Percentiles rank a stretch among this genome's conserved stretches.
Evolutionary conservation across 2,888 invertebrate species (phyloP).

Genomic region (Seira musarum): DNA sequence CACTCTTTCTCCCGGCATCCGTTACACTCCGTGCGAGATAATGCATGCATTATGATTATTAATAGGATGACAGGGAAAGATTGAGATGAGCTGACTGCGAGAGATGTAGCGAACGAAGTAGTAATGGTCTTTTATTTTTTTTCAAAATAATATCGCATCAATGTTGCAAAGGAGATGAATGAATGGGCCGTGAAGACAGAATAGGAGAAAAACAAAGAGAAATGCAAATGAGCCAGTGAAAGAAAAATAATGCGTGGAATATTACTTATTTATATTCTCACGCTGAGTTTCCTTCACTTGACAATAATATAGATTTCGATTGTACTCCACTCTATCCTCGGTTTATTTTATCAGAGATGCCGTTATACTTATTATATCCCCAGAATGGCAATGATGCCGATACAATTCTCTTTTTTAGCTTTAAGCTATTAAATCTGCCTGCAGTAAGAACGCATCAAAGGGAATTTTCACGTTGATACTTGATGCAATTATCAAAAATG

Average conservation of each 20-base stretch:
- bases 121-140: not conserved
- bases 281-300: not conserved
- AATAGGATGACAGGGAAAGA: constrained; percentile 9
- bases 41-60: constrained; percentile 4
- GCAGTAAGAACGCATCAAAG: too few relatives aligned
- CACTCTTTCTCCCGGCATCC: not conserved
- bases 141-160: too few relatives aligned
- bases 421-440: too few relatives aligned
- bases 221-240: constrained; percentile 40
- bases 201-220: constrained; percentile 13
- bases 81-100: not conserved
- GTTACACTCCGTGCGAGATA: not conserved
- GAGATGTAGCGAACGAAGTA: constrained; percentile 3
- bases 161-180: not conserved
- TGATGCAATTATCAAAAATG: too few relatives aligned
- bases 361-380: too few relatives aligned
- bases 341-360: too few relatives aligned
- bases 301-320: not conserved
- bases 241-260: constrained; percentile 26
- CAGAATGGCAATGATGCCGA: too few relatives aligned
- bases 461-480: too few relatives aligned
- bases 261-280: not conserved
- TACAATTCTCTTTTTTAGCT: too few relatives aligned
- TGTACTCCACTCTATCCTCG: too few relatives aligned
- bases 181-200: too few relatives aligned